Evolutionary conservation across 2,113 vertebrate genomes (phyloP).

Genomic region (Heterochromis multidens): DNA sequence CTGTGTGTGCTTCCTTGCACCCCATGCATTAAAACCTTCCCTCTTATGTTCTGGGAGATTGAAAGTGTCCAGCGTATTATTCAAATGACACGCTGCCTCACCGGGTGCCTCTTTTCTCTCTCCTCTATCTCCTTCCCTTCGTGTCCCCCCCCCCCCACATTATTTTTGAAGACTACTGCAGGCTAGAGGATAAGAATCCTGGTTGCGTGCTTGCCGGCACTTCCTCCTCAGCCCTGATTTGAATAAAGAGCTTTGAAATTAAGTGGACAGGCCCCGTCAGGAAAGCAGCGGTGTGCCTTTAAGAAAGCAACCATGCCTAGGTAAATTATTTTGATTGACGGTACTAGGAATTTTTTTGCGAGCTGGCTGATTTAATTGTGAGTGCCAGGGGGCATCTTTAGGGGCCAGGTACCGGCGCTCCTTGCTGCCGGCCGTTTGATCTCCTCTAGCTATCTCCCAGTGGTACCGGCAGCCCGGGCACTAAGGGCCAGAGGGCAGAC

Average conservation of each 20-base stretch:
- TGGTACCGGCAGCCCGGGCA: conserved; percentile 86
- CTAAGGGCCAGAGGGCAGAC: conserved; percentile 90
- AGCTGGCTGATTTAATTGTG: conserved; percentile 87
- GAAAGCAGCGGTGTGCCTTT: conserved; percentile 76
- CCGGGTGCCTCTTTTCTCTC: conserved; percentile 62
- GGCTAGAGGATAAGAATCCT: conserved; percentile 75
- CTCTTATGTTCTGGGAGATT: conserved; percentile 65
- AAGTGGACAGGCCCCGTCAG: conserved; percentile 78
- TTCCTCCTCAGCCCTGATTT: conserved; percentile 74
- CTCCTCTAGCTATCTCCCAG: conserved; percentile 84
- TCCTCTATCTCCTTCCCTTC: conserved; percentile 14
- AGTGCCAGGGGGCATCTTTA: conserved; percentile 90
- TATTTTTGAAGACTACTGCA: conserved; percentile 77
- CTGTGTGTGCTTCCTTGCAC: conserved; percentile 49
- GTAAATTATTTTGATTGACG: conserved; percentile 95
- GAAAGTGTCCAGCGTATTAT: conserved; percentile 76
- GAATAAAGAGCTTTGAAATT: conserved; percentile 82
- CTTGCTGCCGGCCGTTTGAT: conserved; percentile 73
- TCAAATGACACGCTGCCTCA: conserved; percentile 69
- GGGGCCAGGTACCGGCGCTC: conserved; percentile 85
- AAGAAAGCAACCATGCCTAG: conserved; percentile 80
- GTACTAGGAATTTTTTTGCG: conserved; percentile 75
- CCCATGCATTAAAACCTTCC: conserved; percentile 61
- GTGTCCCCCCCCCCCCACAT: neutral
- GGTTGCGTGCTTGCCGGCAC: conserved; percentile 53